Evolutionary conservation across 2,888 invertebrate species (phyloP).

Genomic region (Deilephila porcellus): DNA sequence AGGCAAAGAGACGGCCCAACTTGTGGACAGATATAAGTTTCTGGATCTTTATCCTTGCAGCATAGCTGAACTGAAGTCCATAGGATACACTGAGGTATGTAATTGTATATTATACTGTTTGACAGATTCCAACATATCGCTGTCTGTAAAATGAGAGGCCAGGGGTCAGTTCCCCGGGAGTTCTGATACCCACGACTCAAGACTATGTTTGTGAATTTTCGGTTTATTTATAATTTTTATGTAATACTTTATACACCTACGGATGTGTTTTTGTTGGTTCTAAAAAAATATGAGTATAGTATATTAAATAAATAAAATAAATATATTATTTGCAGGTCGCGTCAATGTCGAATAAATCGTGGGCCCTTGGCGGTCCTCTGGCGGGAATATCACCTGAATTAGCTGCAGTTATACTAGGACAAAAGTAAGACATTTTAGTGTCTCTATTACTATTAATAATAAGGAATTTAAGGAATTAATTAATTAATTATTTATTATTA

Average conservation of each 20-base stretch:
- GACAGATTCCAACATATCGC: too few relatives aligned
- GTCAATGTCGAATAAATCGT: constrained; percentile 79
- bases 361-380: constrained; percentile 77
- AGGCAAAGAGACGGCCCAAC: constrained; percentile 97
- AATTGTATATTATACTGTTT: too few relatives aligned
- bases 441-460: neutral
- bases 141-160: too few relatives aligned
- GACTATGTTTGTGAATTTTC: too few relatives aligned
- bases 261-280: neutral
- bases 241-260: too few relatives aligned
- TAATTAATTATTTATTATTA: too few relatives aligned
- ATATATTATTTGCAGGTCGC: constrained; percentile 62
- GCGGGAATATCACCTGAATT: constrained; percentile 77
- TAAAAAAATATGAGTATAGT: neutral
- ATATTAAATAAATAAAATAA: too few relatives aligned
- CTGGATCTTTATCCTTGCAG: constrained; percentile 97
- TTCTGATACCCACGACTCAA: too few relatives aligned
- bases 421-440: constrained; percentile 58
- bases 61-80: constrained; percentile 94
- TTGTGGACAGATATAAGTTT: constrained; percentile 98
- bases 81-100: constrained; percentile 91
- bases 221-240: too few relatives aligned
- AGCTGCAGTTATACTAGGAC: constrained; percentile 77
- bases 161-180: too few relatives aligned
- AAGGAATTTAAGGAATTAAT: too few relatives aligned